Evolutionary conservation across 2,113 vertebrate genomes (phyloP).

Genomic region (Ibidorhyncha struthersii): DNA sequence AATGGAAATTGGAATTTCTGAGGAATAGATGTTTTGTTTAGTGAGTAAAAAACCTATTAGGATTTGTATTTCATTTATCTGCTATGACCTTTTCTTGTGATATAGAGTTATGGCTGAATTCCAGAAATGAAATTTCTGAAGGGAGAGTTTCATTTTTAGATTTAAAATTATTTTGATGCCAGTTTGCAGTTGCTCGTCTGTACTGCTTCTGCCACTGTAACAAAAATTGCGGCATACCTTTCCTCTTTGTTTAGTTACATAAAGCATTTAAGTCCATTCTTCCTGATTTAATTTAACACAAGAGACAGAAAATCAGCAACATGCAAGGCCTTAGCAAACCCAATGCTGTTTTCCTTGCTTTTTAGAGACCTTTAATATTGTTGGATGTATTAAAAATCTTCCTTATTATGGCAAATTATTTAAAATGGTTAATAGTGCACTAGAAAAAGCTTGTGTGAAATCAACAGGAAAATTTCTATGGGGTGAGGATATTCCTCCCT

Average conservation of each 20-base stretch:
- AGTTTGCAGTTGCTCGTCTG: neutral
- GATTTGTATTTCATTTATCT: neutral
- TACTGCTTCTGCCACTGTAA: neutral
- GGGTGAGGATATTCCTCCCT: neutral
- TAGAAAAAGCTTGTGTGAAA: neutral
- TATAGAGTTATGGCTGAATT: neutral
- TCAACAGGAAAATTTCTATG: neutral
- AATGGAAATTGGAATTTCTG: slow-evolving; percentile 10
- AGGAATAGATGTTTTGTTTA: neutral
- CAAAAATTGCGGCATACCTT: neutral
- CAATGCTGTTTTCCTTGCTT: neutral
- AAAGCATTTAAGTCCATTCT: neutral
- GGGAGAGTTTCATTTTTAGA: neutral
- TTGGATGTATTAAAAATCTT: neutral
- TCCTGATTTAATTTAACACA: neutral
- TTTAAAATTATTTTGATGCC: neutral
- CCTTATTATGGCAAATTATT: neutral
- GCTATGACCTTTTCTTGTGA: neutral
- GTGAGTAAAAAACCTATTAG: neutral
- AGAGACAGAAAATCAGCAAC: neutral
- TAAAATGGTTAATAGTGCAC: neutral
- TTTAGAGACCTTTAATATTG: neutral
- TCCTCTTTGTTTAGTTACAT: neutral
- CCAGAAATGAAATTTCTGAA: neutral
- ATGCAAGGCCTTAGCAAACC: neutral